phyloP scores from a whole-genome alignment of 2,888 invertebrate species.

The Ennomos erosarius region DNA sequence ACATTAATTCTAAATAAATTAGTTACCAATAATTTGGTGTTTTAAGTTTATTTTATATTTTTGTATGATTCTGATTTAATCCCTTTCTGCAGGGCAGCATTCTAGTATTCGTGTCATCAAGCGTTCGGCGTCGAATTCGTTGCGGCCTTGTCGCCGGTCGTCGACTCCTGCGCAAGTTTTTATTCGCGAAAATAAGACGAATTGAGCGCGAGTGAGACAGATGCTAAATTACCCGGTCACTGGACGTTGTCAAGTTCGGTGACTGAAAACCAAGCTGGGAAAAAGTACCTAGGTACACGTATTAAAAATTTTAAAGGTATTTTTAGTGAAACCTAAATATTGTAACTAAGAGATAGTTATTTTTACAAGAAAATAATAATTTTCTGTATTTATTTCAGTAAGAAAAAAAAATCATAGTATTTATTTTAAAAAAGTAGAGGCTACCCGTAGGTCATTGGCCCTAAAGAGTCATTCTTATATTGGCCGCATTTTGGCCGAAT shows the following conservation, averaged over 20 bases:
- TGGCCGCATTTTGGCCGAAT: conserved; percentile 80
- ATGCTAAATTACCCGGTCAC: conserved; percentile 36
- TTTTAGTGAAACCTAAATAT: too few relatives aligned
- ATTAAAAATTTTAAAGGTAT: too few relatives aligned
- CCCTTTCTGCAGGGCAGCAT: conserved; percentile 13
- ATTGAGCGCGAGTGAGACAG: conserved; percentile 41
- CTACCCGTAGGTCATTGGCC: conserved; percentile 72
- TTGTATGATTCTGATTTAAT: conserved; percentile 9
- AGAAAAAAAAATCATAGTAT: not conserved
- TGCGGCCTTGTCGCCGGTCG: conserved; percentile 78
- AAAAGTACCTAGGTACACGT: not conserved
- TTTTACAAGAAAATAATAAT: too few relatives aligned
- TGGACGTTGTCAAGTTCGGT: conserved; percentile 26
- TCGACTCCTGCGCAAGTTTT: conserved; percentile 65
- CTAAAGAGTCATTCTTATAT: conserved; percentile 83
- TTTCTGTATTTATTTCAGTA: too few relatives aligned
- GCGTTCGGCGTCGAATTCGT: conserved; percentile 63
- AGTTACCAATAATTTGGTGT: not conserved
- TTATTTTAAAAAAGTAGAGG: conserved; percentile 47
- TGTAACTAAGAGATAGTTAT: too few relatives aligned
- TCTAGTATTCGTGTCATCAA: conserved; percentile 31
- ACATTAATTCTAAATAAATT: conserved; percentile 4
- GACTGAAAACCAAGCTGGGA: conserved; percentile 10
- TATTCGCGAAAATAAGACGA: conserved; percentile 59
- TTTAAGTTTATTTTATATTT: conserved; percentile 1